These are phyloP conservation scores for Watsonalla binaria DNA, from an alignment of 2,888 invertebrate genomes.

Conservation along the genomic window DNA sequence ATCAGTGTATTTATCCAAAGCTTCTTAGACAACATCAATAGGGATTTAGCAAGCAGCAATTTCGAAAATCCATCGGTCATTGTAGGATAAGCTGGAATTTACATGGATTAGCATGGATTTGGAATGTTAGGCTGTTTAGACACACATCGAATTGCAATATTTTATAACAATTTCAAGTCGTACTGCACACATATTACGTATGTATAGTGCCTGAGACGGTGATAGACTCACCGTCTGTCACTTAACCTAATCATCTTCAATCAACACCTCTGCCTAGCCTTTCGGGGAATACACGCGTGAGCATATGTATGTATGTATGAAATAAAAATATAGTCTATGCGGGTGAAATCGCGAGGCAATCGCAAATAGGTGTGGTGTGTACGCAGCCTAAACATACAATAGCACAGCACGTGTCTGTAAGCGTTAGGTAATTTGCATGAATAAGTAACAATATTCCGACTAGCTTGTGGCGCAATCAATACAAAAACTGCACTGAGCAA, in stretches of 20 bases:
- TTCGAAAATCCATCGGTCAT: background rate
- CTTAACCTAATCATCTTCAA: too few species aligned
- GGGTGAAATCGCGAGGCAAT: too few species aligned
- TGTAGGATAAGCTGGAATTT: background rate
- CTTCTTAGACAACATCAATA: background rate
- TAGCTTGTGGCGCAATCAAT: background rate
- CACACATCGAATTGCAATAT: background rate
- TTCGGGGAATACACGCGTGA: too few species aligned
- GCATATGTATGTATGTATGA: too few species aligned
- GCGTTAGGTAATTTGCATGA: background rate
- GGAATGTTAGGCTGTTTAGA: background rate
- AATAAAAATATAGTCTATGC: too few species aligned
- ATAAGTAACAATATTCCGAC: background rate
- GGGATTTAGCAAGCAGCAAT: background rate
- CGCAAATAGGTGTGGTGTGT: background rate
- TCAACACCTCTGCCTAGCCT: too few species aligned
- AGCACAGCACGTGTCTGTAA: background rate
- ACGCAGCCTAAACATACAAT: background rate
- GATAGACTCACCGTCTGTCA: too few species aligned
- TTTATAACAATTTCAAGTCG: too few species aligned
- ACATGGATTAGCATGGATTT: background rate
- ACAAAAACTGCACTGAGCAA: background rate
- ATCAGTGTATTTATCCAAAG: background rate
- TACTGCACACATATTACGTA: too few species aligned
- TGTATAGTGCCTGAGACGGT: too few species aligned